These are phyloP conservation scores for Mustelus asterias DNA, from an alignment of 2,113 vertebrate species.

Conservation along the genomic window DNA sequence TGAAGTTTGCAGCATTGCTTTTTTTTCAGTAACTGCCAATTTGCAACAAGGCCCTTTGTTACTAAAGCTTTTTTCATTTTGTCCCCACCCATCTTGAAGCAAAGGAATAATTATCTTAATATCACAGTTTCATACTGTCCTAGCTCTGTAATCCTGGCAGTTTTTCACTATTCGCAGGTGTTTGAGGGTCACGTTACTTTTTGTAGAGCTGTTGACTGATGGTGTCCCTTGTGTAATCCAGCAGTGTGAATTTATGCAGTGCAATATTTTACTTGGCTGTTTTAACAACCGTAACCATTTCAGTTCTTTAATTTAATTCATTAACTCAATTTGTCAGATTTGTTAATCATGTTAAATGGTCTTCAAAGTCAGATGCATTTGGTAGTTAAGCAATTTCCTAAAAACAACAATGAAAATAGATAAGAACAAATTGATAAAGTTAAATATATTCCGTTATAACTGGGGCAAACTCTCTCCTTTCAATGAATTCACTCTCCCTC, in stretches of 20 bases:
- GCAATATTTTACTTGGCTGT: not conserved
- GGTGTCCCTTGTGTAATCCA: not conserved
- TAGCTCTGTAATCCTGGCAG: not conserved
- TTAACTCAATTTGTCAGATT: not conserved
- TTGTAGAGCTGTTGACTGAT: not conserved
- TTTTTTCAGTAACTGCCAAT: not conserved
- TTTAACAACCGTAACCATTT: not conserved
- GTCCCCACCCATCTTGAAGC: not conserved
- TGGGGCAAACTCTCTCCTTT: not conserved
- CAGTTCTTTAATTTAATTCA: not conserved
- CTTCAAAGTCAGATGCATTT: not conserved
- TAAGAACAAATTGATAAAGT: not conserved
- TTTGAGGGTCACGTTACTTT: not conserved
- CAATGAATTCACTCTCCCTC: not conserved
- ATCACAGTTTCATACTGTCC: not conserved
- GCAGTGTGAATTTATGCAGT: not conserved
- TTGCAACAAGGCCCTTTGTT: not conserved
- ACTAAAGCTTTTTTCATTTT: not conserved
- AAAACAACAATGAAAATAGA: not conserved
- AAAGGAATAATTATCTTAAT: not conserved
- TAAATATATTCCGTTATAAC: not conserved
- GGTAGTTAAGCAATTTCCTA: not conserved
- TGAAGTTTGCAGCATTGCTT: not conserved
- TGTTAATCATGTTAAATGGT: not conserved
- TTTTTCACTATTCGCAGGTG: constrained; percentile 2